Evolutionary conservation across 2,888 invertebrate genomes (phyloP).

Genomic region (Embidobia sp.): DNA sequence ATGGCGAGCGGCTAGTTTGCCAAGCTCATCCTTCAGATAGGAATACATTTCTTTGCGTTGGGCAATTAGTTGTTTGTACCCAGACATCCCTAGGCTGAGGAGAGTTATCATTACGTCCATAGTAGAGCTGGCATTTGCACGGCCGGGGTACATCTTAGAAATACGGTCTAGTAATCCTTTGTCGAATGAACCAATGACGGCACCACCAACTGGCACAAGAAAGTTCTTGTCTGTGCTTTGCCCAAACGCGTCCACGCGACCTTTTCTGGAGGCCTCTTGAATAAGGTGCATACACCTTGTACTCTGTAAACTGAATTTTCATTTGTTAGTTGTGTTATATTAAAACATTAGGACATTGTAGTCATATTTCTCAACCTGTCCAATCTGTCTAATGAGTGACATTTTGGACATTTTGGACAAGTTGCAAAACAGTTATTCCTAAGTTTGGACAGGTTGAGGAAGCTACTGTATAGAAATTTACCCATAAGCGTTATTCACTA

Average conservation of each 20-base stretch:
- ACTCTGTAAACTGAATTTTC: conserved; percentile 86
- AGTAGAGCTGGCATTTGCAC: conserved; percentile 88
- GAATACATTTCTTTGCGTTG: conserved; percentile 84
- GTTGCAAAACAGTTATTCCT: too few species aligned
- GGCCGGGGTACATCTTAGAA: conserved; percentile 87
- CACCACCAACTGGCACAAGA: conserved; percentile 92
- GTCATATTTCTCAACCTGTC: too few species aligned
- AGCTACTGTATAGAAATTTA: conserved; percentile 48
- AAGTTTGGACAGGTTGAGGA: too few species aligned
- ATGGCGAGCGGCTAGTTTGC: conserved; percentile 83
- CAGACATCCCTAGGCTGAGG: conserved; percentile 86
- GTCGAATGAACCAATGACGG: conserved; percentile 88
- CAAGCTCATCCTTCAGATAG: conserved; percentile 84
- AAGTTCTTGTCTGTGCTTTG: conserved; percentile 94
- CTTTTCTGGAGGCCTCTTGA: conserved; percentile 85
- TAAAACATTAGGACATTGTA: too few species aligned
- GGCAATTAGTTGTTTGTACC: conserved; percentile 84
- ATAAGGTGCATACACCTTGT: conserved; percentile 86
- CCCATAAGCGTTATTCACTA: conserved; percentile 93
- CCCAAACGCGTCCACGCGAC: conserved; percentile 89
- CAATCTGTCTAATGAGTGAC: too few species aligned
- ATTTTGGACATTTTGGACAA: too few species aligned
- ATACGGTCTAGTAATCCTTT: conserved; percentile 84
- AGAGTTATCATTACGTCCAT: conserved; percentile 90
- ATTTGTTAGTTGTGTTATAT: too few species aligned